These are phyloP conservation scores for Rhagophthalmus giganteus DNA, from an alignment of 2,888 invertebrate genomes.

Conservation along the genomic window DNA sequence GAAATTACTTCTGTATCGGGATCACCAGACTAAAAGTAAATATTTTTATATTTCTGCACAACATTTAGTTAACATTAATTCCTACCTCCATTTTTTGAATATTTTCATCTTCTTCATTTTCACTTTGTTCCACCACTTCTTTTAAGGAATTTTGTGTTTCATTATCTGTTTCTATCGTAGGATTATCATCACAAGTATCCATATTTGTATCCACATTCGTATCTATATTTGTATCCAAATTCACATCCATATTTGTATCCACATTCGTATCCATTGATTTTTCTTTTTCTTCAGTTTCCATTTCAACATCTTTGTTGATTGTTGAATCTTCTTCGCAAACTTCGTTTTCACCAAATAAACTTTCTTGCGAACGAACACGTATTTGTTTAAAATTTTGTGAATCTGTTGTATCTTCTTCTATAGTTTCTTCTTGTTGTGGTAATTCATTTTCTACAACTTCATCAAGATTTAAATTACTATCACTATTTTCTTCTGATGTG, in stretches of 20 bases:
- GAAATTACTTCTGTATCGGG: constrained; percentile 85
- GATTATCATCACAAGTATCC: constrained; percentile 1
- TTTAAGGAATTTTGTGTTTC: no score
- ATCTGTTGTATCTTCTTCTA: constrained; percentile 4
- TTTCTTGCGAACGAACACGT: constrained; percentile 15
- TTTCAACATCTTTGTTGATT: not conserved
- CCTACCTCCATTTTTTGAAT: not conserved
- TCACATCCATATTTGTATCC: not conserved
- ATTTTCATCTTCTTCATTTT: not conserved
- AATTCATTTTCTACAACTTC: constrained; percentile 20
- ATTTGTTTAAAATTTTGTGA: constrained; percentile 2
- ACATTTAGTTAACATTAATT: no score
- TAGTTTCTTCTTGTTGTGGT: constrained; percentile 1
- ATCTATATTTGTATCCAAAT: not conserved
- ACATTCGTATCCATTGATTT: not conserved
- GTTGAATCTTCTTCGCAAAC: no score
- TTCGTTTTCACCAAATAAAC: constrained; percentile 16
- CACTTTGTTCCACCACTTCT: not conserved
- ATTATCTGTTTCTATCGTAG: not conserved
- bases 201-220: no score
- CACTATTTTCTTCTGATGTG: constrained; percentile 16
- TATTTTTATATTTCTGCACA: no score
- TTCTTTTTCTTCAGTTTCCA: not conserved
- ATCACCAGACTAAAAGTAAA: constrained; percentile 56
- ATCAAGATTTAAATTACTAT: not conserved